phyloP scores from a whole-genome alignment of 2,888 invertebrate genomes.

The Pheosia tremula region DNA sequence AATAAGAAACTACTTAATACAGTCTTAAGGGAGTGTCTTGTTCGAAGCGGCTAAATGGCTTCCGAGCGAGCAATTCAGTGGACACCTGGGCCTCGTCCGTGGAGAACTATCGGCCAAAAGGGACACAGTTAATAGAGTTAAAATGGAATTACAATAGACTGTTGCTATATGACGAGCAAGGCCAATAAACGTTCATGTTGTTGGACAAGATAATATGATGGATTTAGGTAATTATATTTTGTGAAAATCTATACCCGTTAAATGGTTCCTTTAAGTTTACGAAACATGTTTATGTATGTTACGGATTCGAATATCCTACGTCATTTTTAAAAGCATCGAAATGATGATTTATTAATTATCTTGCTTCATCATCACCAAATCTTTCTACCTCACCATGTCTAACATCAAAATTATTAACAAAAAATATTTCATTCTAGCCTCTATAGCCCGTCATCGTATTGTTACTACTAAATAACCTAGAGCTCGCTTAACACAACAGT shows the following conservation, averaged over 20 bases:
- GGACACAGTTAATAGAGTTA: slow-evolving; percentile 43
- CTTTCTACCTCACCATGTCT: neutral
- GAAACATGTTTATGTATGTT: no score
- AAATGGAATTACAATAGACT: slow-evolving; percentile 29
- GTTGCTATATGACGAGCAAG: slow-evolving; percentile 19
- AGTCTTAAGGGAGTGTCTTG: slow-evolving; percentile 55
- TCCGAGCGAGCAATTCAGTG: slow-evolving; percentile 53
- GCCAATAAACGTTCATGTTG: neutral
- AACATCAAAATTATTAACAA: neutral
- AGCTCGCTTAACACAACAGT: no score
- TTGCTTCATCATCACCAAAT: neutral
- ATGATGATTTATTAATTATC: neutral
- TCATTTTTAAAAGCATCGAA: no score
- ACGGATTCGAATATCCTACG: no score
- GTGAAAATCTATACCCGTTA: no score
- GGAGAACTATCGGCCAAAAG: slow-evolving; percentile 32
- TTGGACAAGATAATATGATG: neutral
- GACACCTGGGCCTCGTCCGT: slow-evolving; percentile 59
- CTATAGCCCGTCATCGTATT: no score
- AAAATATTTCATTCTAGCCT: no score
- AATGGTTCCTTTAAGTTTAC: no score
- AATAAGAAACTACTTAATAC: slow-evolving; percentile 45
- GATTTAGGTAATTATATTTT: neutral
- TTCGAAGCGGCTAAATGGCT: slow-evolving; percentile 59
- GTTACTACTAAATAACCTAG: no score